Percentiles rank a stretch among this genome's conserved stretches.
These are phyloP conservation scores for Eristalis arbustorum DNA, from an alignment of 2,888 invertebrate genomes.

Conservation along the genomic window DNA sequence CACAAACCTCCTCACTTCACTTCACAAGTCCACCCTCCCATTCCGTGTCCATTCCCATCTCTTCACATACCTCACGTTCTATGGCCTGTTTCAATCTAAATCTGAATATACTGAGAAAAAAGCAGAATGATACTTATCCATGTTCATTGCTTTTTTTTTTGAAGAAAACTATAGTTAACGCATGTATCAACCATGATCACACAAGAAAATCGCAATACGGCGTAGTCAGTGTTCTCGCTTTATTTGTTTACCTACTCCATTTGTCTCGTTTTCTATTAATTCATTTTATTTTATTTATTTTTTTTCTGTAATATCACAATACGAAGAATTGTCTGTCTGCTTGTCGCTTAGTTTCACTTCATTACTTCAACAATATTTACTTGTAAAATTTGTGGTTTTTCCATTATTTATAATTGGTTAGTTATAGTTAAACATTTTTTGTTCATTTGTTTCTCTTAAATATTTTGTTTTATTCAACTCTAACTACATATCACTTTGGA, in stretches of 20 bases:
- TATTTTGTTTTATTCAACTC: conserved; percentile 68
- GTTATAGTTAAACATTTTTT: conserved; percentile 35
- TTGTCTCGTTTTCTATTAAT: conserved; percentile 7
- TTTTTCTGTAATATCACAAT: conserved; percentile 60
- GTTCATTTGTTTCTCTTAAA: conserved; percentile 47
- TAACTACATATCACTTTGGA: conserved; percentile 71
- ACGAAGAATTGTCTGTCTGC: conserved; percentile 68
- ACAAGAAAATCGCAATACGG: conserved; percentile 60
- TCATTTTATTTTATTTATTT: conserved; percentile 5
- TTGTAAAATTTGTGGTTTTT: conserved; percentile 66
- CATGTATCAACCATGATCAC: conserved; percentile 51
- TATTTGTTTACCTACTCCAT: background rate
- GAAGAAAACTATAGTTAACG: conserved; percentile 24
- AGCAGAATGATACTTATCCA: no score
- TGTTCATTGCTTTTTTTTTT: conserved; percentile 5
- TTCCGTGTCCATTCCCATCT: background rate
- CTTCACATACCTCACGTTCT: background rate
- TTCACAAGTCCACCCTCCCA: background rate
- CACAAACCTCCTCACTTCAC: background rate
- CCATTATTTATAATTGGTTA: conserved; percentile 50
- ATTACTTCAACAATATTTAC: conserved; percentile 30
- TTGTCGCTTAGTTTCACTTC: conserved; percentile 42
- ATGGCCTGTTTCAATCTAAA: conserved; percentile 46
- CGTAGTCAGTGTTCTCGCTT: conserved; percentile 44
- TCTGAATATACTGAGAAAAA: conserved; percentile 41